Evolutionary conservation across 2,888 invertebrate species (phyloP).

Genomic region (Archaeoteleia sp.): DNA sequence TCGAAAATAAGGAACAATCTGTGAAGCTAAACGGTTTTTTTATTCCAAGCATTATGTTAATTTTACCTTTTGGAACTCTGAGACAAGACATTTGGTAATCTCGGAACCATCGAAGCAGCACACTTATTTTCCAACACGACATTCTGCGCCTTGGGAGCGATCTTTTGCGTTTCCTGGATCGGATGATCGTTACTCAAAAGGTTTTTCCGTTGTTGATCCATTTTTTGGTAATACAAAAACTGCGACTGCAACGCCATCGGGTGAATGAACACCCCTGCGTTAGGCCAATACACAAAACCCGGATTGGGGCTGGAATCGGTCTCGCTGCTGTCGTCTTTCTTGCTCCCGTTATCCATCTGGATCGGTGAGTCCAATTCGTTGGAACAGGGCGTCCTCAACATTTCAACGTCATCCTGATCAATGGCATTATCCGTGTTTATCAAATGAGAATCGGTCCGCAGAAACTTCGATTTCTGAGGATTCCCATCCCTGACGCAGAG

Average conservation of each 20-base stretch:
- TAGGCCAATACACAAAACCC: constrained; percentile 83
- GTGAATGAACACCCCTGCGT: constrained; percentile 83
- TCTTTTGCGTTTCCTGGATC: constrained; percentile 63
- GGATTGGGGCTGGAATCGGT: constrained; percentile 68
- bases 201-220: constrained; percentile 77
- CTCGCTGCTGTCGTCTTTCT: constrained; percentile 75
- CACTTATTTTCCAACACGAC: constrained; percentile 66
- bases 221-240: constrained; percentile 84
- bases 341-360: constrained; percentile 66
- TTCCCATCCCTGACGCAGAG: constrained; percentile 87
- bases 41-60: too few relatives aligned
- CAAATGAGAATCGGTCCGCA: constrained; percentile 78
- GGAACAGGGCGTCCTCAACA: constrained; percentile 47
- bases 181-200: constrained; percentile 37
- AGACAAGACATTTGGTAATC: constrained; percentile 58
- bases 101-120: constrained; percentile 20
- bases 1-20: too few relatives aligned
- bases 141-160: constrained; percentile 74
- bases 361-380: constrained; percentile 42
- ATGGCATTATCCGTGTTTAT: constrained; percentile 79
- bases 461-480: constrained; percentile 81
- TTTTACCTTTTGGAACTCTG: constrained; percentile 75
- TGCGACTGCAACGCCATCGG: constrained; percentile 84
- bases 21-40: too few relatives aligned
- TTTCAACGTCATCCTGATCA: constrained; percentile 76